Percentiles rank a stretch among this genome's conserved stretches.
These are phyloP conservation scores for Rhinolophus sinicus DNA, from an alignment of 2,113 vertebrate species.

Conservation along the genomic window DNA sequence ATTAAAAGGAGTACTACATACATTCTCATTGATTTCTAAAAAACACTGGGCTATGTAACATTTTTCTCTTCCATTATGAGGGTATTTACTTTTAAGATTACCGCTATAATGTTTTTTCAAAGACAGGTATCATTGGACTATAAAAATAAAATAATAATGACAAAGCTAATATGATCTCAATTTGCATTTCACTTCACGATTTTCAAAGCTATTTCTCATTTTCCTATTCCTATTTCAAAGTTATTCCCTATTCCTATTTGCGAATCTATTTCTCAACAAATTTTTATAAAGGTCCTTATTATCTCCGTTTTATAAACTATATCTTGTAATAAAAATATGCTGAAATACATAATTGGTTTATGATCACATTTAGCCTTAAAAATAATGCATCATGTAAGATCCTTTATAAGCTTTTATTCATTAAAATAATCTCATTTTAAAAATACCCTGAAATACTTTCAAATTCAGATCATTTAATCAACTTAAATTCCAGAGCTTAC, in stretches of 20 bases:
- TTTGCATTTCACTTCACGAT: conserved; percentile 12
- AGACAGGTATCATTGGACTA: background rate
- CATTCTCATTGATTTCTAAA: background rate
- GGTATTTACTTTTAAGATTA: conserved; percentile 46
- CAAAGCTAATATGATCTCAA: background rate
- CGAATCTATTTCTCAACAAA: conserved; percentile 35
- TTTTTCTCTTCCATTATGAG: background rate
- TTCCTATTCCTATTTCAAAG: conserved; percentile 36
- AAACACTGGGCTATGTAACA: background rate
- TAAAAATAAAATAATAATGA: conserved; percentile 15
- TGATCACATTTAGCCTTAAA: background rate
- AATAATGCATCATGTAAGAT: background rate
- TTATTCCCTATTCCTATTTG: conserved; percentile 19
- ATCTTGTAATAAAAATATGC: conserved; percentile 17
- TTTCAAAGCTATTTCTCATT: conserved; percentile 56
- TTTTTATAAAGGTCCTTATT: background rate
- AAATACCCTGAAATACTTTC: conserved; percentile 4
- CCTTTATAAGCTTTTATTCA: conserved; percentile 21
- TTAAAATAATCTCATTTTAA: conserved; percentile 42
- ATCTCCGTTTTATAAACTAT: background rate
- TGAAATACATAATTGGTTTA: background rate
- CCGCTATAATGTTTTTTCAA: conserved; percentile 13
- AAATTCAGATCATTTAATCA: conserved; percentile 10
- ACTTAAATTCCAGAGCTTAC: background rate
- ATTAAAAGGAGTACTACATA: background rate